phyloP scores from a whole-genome alignment of 2,113 vertebrate genomes.

The Lonchura striata region DNA sequence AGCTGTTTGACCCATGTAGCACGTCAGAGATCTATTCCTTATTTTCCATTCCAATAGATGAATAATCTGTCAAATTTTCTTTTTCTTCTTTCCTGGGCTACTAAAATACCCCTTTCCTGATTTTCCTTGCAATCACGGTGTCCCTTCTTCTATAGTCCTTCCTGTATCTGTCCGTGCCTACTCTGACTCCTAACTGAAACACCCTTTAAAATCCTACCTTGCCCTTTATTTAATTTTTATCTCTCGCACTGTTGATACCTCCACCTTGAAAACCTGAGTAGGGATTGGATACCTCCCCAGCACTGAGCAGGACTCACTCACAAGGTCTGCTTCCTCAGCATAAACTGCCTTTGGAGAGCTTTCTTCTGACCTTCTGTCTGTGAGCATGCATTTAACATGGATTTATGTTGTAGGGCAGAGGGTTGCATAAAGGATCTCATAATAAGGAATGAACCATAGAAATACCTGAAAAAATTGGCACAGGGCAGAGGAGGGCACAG shows the following conservation, averaged over 20 bases:
- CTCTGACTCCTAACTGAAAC: not conserved
- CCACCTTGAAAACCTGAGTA: not conserved
- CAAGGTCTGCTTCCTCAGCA: not conserved
- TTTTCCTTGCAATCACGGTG: not conserved
- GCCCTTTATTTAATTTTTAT: not conserved
- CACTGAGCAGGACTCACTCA: not conserved
- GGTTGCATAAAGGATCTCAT: not conserved
- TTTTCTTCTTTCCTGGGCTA: not conserved
- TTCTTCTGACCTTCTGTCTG: not conserved
- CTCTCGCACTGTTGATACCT: not conserved
- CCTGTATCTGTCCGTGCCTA: not conserved
- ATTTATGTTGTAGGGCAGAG: not conserved
- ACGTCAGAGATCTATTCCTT: not conserved
- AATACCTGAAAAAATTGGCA: not conserved
- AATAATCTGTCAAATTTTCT: not conserved
- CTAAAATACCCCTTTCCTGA: not conserved
- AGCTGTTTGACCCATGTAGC: not conserved
- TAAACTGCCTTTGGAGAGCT: not conserved
- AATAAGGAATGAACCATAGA: not conserved
- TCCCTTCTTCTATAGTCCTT: not conserved
- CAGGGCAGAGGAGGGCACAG: not conserved
- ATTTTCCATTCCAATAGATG: not conserved
- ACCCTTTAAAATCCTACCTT: not conserved
- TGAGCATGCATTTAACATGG: not conserved
- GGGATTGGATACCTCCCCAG: not conserved